Percentiles rank a stretch among this genome's conserved stretches.
These are phyloP conservation scores for Phacellophora camtschatica DNA, from an alignment of 30 jellyfish, hydroid and myxozoan genomes.

Conservation along the genomic window DNA sequence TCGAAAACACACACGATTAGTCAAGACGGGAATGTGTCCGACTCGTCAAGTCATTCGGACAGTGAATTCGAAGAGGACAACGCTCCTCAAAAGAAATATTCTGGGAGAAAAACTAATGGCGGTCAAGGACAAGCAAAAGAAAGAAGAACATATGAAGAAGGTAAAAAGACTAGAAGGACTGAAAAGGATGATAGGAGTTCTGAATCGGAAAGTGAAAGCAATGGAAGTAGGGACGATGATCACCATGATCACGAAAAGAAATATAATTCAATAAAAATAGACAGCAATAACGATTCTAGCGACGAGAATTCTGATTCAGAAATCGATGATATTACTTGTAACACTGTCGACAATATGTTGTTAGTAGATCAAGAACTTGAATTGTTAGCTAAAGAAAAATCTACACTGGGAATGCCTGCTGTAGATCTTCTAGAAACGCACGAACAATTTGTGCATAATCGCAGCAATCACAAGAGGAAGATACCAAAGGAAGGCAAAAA, in stretches of 20 bases:
- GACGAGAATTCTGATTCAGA: background rate
- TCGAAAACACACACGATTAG: background rate
- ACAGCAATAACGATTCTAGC: background rate
- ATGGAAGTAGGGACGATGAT: background rate
- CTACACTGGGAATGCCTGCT: constrained; percentile 67
- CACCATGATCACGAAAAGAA: background rate
- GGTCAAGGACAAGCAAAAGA: background rate
- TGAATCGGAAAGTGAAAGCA: background rate
- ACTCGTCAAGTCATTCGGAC: background rate
- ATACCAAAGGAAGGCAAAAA: background rate
- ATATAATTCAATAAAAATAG: background rate
- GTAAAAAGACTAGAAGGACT: background rate
- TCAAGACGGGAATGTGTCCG: background rate
- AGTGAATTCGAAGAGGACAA: constrained; percentile 4
- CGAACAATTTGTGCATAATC: background rate
- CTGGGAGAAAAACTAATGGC: background rate
- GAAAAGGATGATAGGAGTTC: background rate
- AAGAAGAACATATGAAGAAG: background rate
- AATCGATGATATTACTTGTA: background rate
- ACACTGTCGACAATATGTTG: background rate
- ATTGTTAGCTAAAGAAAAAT: constrained; percentile 10
- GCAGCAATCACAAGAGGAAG: background rate
- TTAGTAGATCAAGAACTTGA: constrained; percentile 14
- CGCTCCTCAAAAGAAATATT: background rate
- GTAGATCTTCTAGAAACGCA: constrained; percentile 5